A percentile compares a stretch with the other conserved stretches of the same genome.
Evolutionary conservation across 2,113 vertebrate species (phyloP).

Genomic region (Onychorhynchus coronatus): DNA sequence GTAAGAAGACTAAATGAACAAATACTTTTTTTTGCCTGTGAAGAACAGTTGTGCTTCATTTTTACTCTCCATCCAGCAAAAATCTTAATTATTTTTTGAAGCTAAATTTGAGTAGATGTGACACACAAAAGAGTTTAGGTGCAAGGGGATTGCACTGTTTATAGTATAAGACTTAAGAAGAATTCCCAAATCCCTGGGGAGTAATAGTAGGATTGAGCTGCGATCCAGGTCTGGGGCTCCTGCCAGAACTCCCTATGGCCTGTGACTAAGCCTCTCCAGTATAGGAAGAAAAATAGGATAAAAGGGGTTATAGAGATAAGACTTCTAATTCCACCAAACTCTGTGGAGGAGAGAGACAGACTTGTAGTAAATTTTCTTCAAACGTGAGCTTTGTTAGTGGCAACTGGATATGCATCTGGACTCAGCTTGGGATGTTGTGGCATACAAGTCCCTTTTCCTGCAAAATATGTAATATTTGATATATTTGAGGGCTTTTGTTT

Average conservation of each 20-base stretch:
- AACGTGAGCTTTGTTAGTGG: not conserved
- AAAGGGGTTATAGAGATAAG: not conserved
- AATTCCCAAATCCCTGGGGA: not conserved
- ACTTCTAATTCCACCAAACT: not conserved
- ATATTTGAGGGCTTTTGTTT: not conserved
- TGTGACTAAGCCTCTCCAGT: not conserved
- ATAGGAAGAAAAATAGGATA: not conserved
- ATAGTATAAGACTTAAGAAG: not conserved
- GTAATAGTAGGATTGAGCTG: not conserved
- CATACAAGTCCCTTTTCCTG: not conserved
- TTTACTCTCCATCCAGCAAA: not conserved
- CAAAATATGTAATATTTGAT: not conserved
- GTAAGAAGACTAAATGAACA: not conserved
- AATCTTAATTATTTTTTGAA: not conserved
- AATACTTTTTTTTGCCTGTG: fast-evolving
- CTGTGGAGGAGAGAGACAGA: not conserved
- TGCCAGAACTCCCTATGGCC: not conserved
- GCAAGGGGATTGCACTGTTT: not conserved
- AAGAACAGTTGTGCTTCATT: not conserved
- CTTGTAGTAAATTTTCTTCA: not conserved
- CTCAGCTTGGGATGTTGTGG: not conserved
- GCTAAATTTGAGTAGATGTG: not conserved
- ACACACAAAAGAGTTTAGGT: not conserved
- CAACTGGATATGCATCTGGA: not conserved
- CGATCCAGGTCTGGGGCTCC: not conserved